These are phyloP conservation scores for Cydia splendana DNA, from an alignment of 1,140 invertebrate species.

Conservation along the genomic window DNA sequence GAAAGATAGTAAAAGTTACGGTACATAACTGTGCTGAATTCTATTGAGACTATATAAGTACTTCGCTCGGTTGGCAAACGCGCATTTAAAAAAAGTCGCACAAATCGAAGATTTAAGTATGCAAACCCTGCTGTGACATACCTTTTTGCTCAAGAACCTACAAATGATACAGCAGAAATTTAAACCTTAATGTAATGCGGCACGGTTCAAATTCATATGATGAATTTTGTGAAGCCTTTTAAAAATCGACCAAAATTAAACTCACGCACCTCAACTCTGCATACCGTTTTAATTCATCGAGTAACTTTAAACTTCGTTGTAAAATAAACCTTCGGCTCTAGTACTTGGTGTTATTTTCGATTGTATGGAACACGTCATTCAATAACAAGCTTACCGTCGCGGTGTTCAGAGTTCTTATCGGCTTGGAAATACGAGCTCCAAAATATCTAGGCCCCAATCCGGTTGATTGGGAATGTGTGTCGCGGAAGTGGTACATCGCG, in stretches of 20 bases:
- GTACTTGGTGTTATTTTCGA: background rate
- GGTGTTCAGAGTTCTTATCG: slow-evolving; percentile 43
- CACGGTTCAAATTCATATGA: slow-evolving; percentile 33
- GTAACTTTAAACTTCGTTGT: slow-evolving; percentile 27
- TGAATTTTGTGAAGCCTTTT: slow-evolving; percentile 39
- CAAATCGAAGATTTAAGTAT: slow-evolving; percentile 38
- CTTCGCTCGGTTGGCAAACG: slow-evolving; percentile 5
- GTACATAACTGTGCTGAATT: background rate
- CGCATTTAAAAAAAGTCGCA: slow-evolving; percentile 44
- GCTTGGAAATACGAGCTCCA: slow-evolving; percentile 40
- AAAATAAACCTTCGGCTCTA: slow-evolving; percentile 40
- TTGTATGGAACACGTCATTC: slow-evolving; percentile 20
- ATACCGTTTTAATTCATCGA: slow-evolving; percentile 57
- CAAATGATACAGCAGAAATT: slow-evolving; percentile 27
- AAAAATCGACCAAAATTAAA: slow-evolving; percentile 53
- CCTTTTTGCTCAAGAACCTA: slow-evolving; percentile 40
- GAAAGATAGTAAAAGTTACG: too few species aligned
- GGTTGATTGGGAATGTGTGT: slow-evolving; percentile 66
- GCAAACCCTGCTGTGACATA: slow-evolving; percentile 46
- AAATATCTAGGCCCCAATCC: slow-evolving; percentile 68
- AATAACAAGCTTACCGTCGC: background rate
- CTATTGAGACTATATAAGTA: background rate
- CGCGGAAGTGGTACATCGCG: slow-evolving; percentile 51
- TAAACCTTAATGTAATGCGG: background rate
- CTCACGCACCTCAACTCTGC: slow-evolving; percentile 50